These are phyloP conservation scores for Semicossyphus pulcher DNA, from an alignment of 2,113 vertebrate species.

Conservation along the genomic window DNA sequence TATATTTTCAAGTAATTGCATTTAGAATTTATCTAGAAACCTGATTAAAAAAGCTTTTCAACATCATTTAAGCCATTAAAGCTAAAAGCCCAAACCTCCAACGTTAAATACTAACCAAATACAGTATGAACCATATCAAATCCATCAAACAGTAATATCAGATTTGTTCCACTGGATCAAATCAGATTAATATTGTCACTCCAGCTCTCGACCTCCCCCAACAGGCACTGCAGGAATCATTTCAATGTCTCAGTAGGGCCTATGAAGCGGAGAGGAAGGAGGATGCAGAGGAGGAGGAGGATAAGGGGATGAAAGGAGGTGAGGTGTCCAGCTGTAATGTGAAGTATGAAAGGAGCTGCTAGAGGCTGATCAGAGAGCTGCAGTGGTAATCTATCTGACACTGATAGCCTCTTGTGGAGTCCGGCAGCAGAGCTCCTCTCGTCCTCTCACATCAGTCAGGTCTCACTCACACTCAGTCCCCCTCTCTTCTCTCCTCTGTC, in stretches of 20 bases:
- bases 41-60: too few relatives aligned
- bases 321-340: slow-evolving; percentile 25
- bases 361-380: slow-evolving; percentile 52
- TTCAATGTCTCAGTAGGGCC: slow-evolving; percentile 21
- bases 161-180: neutral
- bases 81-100: too few relatives aligned
- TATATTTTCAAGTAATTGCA: too few relatives aligned
- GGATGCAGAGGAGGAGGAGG: neutral
- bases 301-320: neutral
- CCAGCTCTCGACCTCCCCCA: neutral
- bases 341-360: slow-evolving; percentile 34
- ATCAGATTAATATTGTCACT: neutral
- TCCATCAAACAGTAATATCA: neutral
- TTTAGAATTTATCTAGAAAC: too few relatives aligned
- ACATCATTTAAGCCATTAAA: too few relatives aligned
- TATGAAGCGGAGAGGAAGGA: neutral
- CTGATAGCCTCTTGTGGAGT: slow-evolving; percentile 32
- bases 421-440: slow-evolving; percentile 28
- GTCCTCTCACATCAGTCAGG: slow-evolving; percentile 24
- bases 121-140: neutral
- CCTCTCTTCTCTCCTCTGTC: neutral
- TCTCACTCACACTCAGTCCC: slow-evolving; percentile 10
- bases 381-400: slow-evolving; percentile 47
- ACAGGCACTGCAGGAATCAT: slow-evolving; percentile 1
- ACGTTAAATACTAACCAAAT: too few relatives aligned